These are phyloP conservation scores for Cephus pulcher DNA, from an alignment of 2,888 invertebrate species.

Conservation along the genomic window DNA sequence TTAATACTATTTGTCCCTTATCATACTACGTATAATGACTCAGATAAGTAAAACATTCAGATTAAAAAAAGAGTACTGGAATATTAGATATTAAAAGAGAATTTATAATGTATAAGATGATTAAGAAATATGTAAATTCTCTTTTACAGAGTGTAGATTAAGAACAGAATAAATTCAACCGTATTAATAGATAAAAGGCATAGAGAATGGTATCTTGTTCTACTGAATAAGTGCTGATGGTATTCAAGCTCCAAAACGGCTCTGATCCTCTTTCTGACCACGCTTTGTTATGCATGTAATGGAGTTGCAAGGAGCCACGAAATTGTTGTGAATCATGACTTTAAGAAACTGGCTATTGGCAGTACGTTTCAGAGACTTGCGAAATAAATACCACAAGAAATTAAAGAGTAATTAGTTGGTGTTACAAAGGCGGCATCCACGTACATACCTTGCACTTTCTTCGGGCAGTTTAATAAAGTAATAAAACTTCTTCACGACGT, in stretches of 20 bases:
- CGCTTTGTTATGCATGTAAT: conserved; percentile 27
- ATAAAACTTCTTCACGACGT: conserved; percentile 18
- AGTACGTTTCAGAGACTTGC: neutral
- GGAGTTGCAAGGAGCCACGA: conserved; percentile 15
- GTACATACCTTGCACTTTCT: conserved; percentile 39
- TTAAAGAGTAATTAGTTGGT: neutral
- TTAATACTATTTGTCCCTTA: neutral
- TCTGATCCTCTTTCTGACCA: neutral
- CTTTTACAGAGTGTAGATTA: neutral
- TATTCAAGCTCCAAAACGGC: neutral
- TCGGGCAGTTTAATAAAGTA: conserved; percentile 25
- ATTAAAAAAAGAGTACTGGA: neutral
- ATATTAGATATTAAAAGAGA: neutral
- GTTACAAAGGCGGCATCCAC: neutral
- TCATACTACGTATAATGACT: neutral
- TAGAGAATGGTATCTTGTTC: neutral
- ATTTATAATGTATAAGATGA: neutral
- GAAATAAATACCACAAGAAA: neutral
- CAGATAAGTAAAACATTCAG: neutral
- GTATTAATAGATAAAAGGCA: neutral
- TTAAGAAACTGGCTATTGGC: neutral
- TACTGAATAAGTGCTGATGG: neutral
- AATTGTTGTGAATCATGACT: neutral
- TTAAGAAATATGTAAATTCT: neutral
- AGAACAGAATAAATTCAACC: neutral